Evolutionary conservation across 2,797 vertebrate genomes (phyloP).

Genomic region (Gallinago nigripennis): DNA sequence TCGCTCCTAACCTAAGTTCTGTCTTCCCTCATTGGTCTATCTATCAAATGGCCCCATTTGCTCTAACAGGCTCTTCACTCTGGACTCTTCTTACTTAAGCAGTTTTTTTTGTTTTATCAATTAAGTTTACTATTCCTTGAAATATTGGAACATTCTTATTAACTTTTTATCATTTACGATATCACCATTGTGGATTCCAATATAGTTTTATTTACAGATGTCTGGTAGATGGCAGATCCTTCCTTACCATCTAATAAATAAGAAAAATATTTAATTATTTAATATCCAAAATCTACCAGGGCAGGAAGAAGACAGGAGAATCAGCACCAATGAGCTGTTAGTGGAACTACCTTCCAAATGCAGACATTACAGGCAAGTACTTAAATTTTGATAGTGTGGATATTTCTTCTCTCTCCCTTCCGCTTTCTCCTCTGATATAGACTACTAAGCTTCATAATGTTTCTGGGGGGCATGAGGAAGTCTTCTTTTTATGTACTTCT

Average conservation of each 20-base stretch:
- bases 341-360: background rate
- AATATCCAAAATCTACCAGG: background rate
- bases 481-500: background rate
- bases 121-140: background rate
- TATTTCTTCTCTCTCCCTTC: background rate
- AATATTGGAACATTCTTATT: background rate
- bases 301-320: background rate
- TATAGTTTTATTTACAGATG: background rate
- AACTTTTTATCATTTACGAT: background rate
- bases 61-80: background rate
- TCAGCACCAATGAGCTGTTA: background rate
- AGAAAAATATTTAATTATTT: background rate
- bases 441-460: background rate
- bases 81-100: background rate
- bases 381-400: background rate
- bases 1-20: background rate
- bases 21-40: background rate
- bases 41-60: background rate
- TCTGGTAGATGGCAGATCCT: background rate
- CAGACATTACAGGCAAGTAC: background rate
- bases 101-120: background rate
- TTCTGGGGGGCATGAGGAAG: background rate
- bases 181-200: background rate
- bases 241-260: background rate
- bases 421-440: background rate